Evolutionary conservation across 1,140 invertebrate genomes (phyloP), one percentile per base, ranked within the genome.

Genomic region (Cydia pomonella): DNA sequence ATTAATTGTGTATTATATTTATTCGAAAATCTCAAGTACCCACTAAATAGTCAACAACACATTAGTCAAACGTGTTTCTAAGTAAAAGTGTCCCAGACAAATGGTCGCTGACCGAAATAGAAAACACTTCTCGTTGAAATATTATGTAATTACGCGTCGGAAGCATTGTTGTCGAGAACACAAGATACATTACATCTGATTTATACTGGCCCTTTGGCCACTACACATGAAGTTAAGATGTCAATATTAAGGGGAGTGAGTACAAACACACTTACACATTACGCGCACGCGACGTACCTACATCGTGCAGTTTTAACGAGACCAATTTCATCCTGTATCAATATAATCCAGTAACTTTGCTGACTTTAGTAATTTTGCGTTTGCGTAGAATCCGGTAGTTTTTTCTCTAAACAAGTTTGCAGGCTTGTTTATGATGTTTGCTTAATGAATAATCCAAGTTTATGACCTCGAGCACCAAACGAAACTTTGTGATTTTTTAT

Each of bases 141-240:
- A 84, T 85, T 82, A 79, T 77, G 81, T 85, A 82, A 83, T 85
- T 84, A 29, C 84, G 75, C 72, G 71, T 77, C 76, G 80, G 76
- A 81, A 75, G 75, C 75, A 75, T 77, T 80, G 76, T 75, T 66
- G 53, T 23, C n/a, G 50, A 21, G 50, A 59, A 59, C 53, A 59
- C 72, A 66, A 77, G 76, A 81, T 33, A 38, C 29, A 66, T 18
- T 38, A 38, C 64, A 18, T 38, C 64, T 69, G 33, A 41, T 38
- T 69, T 69, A 69, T 21, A 66, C 27, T 53, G n/a, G 53, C 16
- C 1, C 7, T 53, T 53, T n/a, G 53, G 23, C 76, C 77, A 74
- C 74, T 66, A 75, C 76, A 74, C 63, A 77, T 78, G 73, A 75
- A 79, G 69, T 74, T 75, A 27, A 62, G 74, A 78, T 81, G 75